Conservation (phyloP, 2,888 invertebrate genomes). For the Epinotia nisella region DNA sequence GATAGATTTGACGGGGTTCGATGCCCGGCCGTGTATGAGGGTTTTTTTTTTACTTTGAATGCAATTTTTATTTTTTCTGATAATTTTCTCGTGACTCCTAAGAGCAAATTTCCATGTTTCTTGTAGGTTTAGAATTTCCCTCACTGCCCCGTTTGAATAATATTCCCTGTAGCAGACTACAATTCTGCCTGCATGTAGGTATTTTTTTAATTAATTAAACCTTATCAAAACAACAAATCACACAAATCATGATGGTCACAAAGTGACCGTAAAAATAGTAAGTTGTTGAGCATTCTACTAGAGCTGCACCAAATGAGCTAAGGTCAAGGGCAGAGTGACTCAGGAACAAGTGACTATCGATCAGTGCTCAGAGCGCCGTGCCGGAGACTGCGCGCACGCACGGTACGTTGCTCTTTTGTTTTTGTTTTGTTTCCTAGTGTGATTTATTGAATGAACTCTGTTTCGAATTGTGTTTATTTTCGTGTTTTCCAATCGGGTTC, state of each 20-base stretch:
- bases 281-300: slow-evolving; percentile 8
- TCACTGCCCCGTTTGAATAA: too few relatives aligned
- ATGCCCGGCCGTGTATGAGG: too few relatives aligned
- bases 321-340: slow-evolving; percentile 32
- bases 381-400: slow-evolving; percentile 30
- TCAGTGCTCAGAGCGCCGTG: slow-evolving; percentile 33
- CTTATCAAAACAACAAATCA: neutral
- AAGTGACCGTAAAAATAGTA: neutral
- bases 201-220: too few relatives aligned
- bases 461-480: neutral
- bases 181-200: too few relatives aligned
- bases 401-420: slow-evolving; percentile 38
- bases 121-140: too few relatives aligned
- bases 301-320: slow-evolving; percentile 25
- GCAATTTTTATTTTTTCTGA: too few relatives aligned
- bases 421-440: slow-evolving; percentile 3
- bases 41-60: too few relatives aligned
- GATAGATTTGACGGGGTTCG: too few relatives aligned
- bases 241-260: neutral
- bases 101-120: too few relatives aligned
- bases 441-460: slow-evolving; percentile 1
- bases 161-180: too few relatives aligned
- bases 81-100: too few relatives aligned
- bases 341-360: slow-evolving; percentile 30
- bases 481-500: neutral